Percentiles rank a stretch among this genome's conserved stretches.
Conservation (phyloP, 2,113 vertebrate genomes). For the Eurystomus gularis region DNA sequence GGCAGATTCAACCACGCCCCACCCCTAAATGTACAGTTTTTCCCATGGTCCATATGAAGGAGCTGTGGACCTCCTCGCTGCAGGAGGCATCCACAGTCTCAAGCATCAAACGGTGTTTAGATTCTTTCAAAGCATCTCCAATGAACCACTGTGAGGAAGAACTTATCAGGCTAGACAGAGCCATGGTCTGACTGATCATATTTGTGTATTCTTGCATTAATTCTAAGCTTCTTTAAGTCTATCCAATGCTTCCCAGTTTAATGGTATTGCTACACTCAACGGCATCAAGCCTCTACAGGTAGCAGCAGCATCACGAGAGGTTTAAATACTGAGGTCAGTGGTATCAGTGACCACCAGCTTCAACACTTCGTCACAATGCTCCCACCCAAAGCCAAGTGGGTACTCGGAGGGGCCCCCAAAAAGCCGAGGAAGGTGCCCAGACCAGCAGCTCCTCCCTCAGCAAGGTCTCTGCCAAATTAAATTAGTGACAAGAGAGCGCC, state of each 20-base stretch:
- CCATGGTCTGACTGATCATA: background rate
- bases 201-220: background rate
- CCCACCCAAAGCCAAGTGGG: background rate
- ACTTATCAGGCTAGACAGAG: background rate
- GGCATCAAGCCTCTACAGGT: background rate
- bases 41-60: background rate
- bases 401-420: background rate
- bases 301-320: background rate
- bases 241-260: background rate
- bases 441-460: background rate
- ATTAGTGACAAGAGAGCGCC: background rate
- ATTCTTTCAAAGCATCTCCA: background rate
- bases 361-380: background rate
- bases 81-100: background rate
- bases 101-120: background rate
- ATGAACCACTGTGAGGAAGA: background rate
- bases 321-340: background rate
- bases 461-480: background rate
- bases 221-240: background rate
- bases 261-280: accelerated
- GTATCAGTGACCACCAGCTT: background rate
- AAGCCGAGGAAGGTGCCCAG: background rate
- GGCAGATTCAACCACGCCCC: background rate
- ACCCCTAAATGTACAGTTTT: background rate
- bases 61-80: background rate